Percentiles rank a stretch among this genome's conserved stretches.
Conservation (phyloP, 2,888 invertebrate genomes). For the Branchellion lobata region DNA sequence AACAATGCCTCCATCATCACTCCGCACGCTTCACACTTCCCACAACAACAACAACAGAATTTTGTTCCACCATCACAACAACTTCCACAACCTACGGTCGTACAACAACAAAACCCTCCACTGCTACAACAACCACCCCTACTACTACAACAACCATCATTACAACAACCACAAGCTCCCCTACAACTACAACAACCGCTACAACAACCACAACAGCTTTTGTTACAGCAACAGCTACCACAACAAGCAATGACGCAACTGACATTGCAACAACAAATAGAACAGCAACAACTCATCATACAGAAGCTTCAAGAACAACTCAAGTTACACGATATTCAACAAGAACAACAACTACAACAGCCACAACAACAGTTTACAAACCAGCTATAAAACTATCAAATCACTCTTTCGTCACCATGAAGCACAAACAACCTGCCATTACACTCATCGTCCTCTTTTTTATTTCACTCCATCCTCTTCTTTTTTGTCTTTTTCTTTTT, state of each 20-base stretch:
- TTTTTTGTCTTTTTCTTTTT: no score
- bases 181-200: no score
- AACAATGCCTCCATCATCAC: not conserved
- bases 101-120: not conserved
- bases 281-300: conserved; percentile 53
- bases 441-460: no score
- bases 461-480: no score
- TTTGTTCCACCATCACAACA: not conserved
- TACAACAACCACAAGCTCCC: no score
- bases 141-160: no score
- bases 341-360: conserved; percentile 47
- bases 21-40: no score
- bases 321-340: conserved; percentile 65
- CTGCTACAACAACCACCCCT: no score
- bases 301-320: conserved; percentile 57
- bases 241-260: conserved; percentile 41
- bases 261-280: conserved; percentile 46
- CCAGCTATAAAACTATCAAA: no score
- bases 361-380: conserved; percentile 23
- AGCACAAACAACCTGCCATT: no score
- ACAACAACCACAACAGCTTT: not conserved
- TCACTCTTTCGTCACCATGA: no score
- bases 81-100: not conserved
- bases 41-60: not conserved
- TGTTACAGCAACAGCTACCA: conserved; percentile 52